Evolutionary conservation across 2,797 vertebrate genomes (phyloP).

Genomic region (Coilia nasus): DNA sequence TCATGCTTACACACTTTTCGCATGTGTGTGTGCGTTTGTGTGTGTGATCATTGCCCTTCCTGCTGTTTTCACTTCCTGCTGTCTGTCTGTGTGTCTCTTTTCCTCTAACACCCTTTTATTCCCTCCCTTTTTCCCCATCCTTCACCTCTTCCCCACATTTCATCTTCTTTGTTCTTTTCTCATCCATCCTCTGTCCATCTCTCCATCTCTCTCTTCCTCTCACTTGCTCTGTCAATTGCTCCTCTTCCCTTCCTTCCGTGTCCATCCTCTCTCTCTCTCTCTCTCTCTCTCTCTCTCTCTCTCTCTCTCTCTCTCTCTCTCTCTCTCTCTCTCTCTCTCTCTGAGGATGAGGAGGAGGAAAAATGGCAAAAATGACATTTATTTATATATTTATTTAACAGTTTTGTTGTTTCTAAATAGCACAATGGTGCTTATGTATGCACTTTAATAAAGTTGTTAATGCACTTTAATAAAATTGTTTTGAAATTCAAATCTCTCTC

Average conservation of each 20-base stretch:
- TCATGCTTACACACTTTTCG: neutral
- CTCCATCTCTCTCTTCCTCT: neutral
- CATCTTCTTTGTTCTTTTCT: neutral
- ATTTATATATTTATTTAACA: no score
- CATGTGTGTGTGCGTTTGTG: neutral
- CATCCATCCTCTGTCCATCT: neutral
- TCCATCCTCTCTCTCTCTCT: neutral
- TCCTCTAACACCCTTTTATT: neutral
- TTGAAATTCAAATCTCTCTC: no score
- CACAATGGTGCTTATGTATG: no score
- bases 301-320: neutral
- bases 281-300: neutral
- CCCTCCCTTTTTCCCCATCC: neutral
- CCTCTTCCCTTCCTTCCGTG: neutral
- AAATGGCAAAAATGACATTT: no score
- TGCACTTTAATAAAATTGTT: no score
- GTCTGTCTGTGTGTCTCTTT: neutral
- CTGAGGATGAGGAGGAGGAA: no score
- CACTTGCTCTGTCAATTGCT: neutral
- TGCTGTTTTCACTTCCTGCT: neutral
- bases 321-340: neutral
- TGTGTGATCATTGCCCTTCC: neutral
- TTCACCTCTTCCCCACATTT: neutral
- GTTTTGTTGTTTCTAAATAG: no score
- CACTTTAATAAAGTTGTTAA: no score